Evolutionary conservation across 1,140 invertebrate genomes (phyloP), one percentile per base, ranked within the genome.

Genomic region (Mactra quadrangularis): DNA sequence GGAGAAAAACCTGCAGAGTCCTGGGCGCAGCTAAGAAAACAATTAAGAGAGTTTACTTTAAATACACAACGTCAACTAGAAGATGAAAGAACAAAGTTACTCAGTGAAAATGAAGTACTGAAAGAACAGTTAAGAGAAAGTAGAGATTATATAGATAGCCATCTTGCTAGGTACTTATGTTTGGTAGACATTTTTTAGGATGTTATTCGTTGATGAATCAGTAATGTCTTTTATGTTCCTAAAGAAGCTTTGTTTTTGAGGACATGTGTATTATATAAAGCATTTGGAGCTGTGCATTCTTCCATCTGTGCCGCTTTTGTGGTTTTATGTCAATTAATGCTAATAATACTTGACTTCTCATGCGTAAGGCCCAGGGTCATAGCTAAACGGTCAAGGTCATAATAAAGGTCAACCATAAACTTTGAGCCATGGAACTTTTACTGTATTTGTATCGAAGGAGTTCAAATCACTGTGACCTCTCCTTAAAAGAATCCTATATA

Each of bases 11-110:
- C 90, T 33, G 57, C 85, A n/a, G 90, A 91, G 25, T 85, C 87
- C 0, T 90, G 88, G 91, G 79, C 87, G 25, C 82, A 82, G 13
- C 60, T 93, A 74, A 47, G 90, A 19, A 91, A 91, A 77, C 90
- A 93, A 78, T 71, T 93, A 41, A 50, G 90, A 31, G 90, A 93
- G 83, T 93, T 91, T 74, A 92, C 91, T 25, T 47, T 91, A 25
- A 92, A 90, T 79, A 92, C 91, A 17, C 91, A 92, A 68, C 88
- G 87, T 59, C 87, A 92, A 68, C 79, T 93, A 29, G 92, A 93
- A 77, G 87, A 89, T 41, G 92, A 93, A 81, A 60, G 92, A 60
- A 90, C 91, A 15, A 79, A 86, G 41, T 86, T 93, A n/a, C 66
- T 93, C 31, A 92, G 87, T 86, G 90, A 91, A 59, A 92, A 92